Evolutionary conservation across 2,797 vertebrate genomes (phyloP), one percentile per base, ranked within the genome.

Genomic region (Pampus argenteus): DNA sequence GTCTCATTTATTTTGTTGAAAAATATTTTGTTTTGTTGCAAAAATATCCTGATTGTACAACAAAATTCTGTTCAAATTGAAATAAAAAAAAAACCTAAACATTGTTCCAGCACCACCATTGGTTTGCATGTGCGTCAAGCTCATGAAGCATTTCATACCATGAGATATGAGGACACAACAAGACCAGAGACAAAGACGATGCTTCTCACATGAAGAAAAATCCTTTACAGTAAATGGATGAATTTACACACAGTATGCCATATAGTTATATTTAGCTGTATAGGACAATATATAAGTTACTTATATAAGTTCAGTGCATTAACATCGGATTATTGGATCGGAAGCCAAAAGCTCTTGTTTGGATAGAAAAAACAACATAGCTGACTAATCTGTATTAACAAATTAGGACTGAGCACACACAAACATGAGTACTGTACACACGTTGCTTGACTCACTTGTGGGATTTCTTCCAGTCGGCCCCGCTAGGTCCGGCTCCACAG

Each of bases 391-490:
- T 23, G 13, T 10, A 1, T 17, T 23, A 5, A 1, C 1, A 22
- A 15, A 66, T 22, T 22, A 4, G 28, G 2, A 25, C 36, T 36
- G 23, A 45, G 10, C 15, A 60, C 31, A 22, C 6, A 45, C 45
- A 67, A 13, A 13, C 28, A 6, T 29, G 28, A n/a, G n/a, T 7
- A 29, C 28, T 29, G 28, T n/a, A 67, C 17, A n/a, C 34, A 47
- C 29, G 38, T 13, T 15, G 4, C 36, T 66, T 22, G 34, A 94
- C 96, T 92, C 80, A 99, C 98, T 99, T 99, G 94, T 99, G 98
- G 11, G 97, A 99, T 91, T 99, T 99, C 87, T 99, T 99, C 97
- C 97, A 97, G 92, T 95, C 93, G 0, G 86, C 94, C 79, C 96
- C 97, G 23, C 25, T 91, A 73, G 95, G 89, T 51, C 94, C 95